Conservation (phyloP, 2,888 invertebrate species). For the Pocota personata region DNA sequence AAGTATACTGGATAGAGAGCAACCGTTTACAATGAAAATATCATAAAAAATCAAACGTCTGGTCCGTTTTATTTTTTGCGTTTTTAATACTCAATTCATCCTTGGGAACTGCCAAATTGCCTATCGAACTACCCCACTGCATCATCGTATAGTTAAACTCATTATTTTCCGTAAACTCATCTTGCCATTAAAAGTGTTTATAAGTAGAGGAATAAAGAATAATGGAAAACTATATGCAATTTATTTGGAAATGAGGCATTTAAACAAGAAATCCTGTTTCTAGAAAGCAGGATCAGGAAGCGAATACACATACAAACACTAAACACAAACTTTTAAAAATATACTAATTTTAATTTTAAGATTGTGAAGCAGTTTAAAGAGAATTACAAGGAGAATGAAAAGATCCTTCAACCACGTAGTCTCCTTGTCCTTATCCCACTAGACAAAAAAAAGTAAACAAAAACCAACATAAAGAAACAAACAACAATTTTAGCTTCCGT, state of each 20-base stretch:
- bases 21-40: no score
- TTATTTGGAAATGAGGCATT: not conserved
- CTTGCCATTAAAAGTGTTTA: slow-evolving; percentile 25
- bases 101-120: not conserved
- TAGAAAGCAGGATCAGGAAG: slow-evolving; percentile 45
- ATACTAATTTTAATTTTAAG: slow-evolving; percentile 1
- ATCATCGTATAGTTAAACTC: not conserved
- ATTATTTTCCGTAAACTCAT: slow-evolving; percentile 19
- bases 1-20: no score
- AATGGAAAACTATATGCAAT: not conserved
- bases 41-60: no score
- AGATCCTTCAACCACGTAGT: not conserved
- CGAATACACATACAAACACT: slow-evolving; percentile 40
- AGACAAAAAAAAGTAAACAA: not conserved
- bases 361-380: not conserved
- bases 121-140: not conserved
- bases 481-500: slow-evolving; percentile 58
- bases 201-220: not conserved
- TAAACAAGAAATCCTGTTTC: slow-evolving; percentile 5
- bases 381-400: not conserved
- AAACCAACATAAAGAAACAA: slow-evolving; percentile 34
- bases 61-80: no score
- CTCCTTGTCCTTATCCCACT: slow-evolving; percentile 11
- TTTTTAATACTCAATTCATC: no score
- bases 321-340: slow-evolving; percentile 14